Evolutionary conservation across 2,888 invertebrate species (phyloP).

Genomic region (Tetragonisca angustula): DNA sequence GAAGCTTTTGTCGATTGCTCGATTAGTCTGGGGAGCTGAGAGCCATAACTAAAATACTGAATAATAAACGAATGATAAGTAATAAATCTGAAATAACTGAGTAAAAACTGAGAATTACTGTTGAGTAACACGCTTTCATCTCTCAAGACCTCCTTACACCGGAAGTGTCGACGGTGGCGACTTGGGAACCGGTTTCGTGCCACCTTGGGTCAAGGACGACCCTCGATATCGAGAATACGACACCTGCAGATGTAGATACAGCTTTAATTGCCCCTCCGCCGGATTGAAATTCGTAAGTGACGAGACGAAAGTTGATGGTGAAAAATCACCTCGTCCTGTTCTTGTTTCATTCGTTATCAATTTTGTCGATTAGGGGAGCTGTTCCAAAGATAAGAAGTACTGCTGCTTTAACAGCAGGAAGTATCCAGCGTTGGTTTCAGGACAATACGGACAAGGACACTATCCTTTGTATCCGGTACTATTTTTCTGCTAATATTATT

Average conservation of each 20-base stretch:
- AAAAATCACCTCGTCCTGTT: neutral
- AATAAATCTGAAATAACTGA: neutral
- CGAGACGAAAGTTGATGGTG: neutral
- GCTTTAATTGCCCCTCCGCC: constrained; percentile 85
- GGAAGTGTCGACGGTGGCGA: constrained; percentile 33
- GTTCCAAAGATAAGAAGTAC: constrained; percentile 87
- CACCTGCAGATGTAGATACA: constrained; percentile 85
- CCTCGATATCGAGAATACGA: constrained; percentile 75
- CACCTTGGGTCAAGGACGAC: constrained; percentile 81
- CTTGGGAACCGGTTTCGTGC: constrained; percentile 69
- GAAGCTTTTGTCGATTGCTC: too few species aligned
- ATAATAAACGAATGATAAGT: neutral
- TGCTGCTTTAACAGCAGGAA: constrained; percentile 86
- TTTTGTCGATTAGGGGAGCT: constrained; percentile 85
- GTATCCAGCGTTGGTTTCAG: constrained; percentile 60
- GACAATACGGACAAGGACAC: constrained; percentile 58
- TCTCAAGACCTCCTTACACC: constrained; percentile 62
- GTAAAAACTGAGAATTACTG: neutral
- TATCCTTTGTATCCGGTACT: constrained; percentile 68
- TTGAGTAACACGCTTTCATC: neutral
- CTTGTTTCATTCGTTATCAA: neutral
- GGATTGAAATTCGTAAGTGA: constrained; percentile 85
- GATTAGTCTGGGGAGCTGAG: too few species aligned
- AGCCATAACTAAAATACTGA: too few species aligned
- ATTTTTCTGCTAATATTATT: neutral